Percentiles rank a stretch among this genome's conserved stretches.
These are phyloP conservation scores for Phylloscopus trochiloides DNA, from an alignment of 2,113 vertebrate species.

Conservation along the genomic window DNA sequence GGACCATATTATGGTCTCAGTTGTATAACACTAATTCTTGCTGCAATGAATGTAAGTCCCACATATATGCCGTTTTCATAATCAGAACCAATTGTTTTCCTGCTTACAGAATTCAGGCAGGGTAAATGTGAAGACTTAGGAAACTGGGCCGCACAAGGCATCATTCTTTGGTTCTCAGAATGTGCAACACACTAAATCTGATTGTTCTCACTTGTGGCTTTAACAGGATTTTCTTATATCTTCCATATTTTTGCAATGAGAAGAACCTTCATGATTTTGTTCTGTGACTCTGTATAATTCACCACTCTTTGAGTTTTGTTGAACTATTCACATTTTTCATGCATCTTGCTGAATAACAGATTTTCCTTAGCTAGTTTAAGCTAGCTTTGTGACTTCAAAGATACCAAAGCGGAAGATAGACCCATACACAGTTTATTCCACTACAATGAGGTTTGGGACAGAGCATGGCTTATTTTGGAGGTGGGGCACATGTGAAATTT, in stretches of 20 bases:
- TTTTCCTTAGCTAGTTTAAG: not conserved
- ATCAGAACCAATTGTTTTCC: slow-evolving; percentile 43
- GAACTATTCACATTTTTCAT: not conserved
- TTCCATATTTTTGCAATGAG: not conserved
- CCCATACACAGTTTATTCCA: not conserved
- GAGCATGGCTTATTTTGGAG: not conserved
- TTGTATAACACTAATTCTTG: not conserved
- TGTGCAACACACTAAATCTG: not conserved
- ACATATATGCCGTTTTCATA: not conserved
- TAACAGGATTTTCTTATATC: not conserved
- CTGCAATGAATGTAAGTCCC: slow-evolving; percentile 2
- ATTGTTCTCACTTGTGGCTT: not conserved
- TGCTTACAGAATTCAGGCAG: not conserved
- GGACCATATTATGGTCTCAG: not conserved
- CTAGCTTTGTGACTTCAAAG: not conserved
- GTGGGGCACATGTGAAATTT: not conserved
- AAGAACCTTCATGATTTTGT: not conserved
- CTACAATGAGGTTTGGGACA: not conserved
- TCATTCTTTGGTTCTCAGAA: not conserved
- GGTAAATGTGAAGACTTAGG: not conserved
- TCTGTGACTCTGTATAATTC: not conserved
- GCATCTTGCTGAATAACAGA: not conserved
- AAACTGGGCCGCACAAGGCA: not conserved
- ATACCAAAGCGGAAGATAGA: not conserved
- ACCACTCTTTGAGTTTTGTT: not conserved